Conservation (phyloP, 2,888 invertebrate species). For the Tenthredo mesomela region DNA sequence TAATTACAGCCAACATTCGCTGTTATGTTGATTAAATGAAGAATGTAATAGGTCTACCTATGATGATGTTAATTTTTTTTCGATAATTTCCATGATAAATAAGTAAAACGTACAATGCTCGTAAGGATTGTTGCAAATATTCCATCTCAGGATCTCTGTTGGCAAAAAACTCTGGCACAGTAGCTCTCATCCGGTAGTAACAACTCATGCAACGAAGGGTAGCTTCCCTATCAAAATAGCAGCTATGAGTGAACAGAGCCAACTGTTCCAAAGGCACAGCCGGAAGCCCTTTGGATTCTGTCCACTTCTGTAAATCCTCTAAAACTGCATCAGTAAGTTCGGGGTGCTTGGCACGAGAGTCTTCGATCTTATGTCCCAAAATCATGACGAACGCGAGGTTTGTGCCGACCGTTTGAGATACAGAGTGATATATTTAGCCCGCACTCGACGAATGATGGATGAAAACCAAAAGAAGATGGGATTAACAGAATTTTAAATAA, state of each 20-base stretch:
- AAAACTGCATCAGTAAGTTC: conserved; percentile 66
- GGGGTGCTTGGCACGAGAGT: conserved; percentile 64
- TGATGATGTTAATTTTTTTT: not conserved
- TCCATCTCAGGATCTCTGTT: conserved; percentile 78
- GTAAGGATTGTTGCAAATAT: conserved; percentile 72
- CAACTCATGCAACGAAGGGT: conserved; percentile 83
- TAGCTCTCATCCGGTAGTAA: conserved; percentile 82
- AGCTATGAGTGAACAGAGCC: conserved; percentile 84
- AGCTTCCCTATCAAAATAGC: conserved; percentile 81
- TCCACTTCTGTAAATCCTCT: conserved; percentile 65
- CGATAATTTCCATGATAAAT: conserved; percentile 67
- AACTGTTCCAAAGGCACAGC: conserved; percentile 81
- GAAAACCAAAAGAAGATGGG: not conserved
- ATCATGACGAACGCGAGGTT: conserved; percentile 59
- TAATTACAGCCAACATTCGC: not conserved
- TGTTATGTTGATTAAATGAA: not conserved
- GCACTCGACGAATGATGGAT: conserved; percentile 8
- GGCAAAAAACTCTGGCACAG: conserved; percentile 83
- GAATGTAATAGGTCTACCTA: not conserved
- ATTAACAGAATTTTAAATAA: not conserved
- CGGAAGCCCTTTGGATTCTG: conserved; percentile 60
- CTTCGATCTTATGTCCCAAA: conserved; percentile 67
- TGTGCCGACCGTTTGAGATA: not conserved
- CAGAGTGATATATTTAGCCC: not conserved
- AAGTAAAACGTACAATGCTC: conserved; percentile 80